Conservation (phyloP, 2,797 vertebrate genomes). For the Octomys mimax region DNA sequence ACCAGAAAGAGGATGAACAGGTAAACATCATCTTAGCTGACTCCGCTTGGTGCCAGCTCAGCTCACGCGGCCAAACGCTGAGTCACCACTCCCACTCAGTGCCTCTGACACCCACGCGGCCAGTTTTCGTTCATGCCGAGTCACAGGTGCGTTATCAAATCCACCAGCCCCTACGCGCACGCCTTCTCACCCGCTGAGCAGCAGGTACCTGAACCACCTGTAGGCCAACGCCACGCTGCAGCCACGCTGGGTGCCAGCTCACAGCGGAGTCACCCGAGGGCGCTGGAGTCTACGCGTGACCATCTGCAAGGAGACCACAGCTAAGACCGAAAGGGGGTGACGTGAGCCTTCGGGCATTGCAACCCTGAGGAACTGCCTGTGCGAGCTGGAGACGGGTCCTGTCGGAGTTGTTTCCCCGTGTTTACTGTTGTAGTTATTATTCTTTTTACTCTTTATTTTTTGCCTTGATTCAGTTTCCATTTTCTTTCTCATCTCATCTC, state of each 20-base stretch:
- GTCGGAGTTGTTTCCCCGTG: not conserved
- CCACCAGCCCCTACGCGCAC: not conserved
- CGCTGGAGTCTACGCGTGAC: not conserved
- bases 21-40: not conserved
- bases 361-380: not conserved
- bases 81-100: too few relatives aligned
- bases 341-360: not conserved
- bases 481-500: not conserved
- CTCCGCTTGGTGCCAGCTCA: not conserved
- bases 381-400: not conserved
- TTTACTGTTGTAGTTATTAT: not conserved
- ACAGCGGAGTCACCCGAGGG: not conserved
- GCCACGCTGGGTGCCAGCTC: not conserved
- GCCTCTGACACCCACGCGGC: too few relatives aligned
- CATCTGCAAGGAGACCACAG: not conserved
- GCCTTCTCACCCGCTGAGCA: not conserved
- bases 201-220: not conserved
- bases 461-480: not conserved
- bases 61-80: not conserved
- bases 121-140: not conserved
- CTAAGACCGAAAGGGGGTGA: not conserved
- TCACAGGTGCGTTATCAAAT: not conserved
- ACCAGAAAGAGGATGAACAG: not conserved
- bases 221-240: not conserved
- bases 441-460: not conserved